These are phyloP conservation scores for Atrina japonica DNA, from an alignment of 2,888 invertebrate species.

Conservation along the genomic window DNA sequence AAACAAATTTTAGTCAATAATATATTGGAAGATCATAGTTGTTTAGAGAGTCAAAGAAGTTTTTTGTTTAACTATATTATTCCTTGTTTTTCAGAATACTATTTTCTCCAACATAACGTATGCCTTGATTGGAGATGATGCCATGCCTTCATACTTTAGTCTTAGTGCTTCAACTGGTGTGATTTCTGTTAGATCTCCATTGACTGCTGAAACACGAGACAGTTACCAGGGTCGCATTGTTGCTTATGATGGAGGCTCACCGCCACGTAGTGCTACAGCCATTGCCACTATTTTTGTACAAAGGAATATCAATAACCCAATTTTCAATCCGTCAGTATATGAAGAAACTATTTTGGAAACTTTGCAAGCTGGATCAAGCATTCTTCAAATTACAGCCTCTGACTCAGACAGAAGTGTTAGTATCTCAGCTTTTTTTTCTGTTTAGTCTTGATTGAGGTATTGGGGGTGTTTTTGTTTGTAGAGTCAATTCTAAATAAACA, in stretches of 20 bases:
- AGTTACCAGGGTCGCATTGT: conserved; percentile 63
- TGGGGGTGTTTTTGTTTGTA: too few species aligned
- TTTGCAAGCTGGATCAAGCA: conserved; percentile 47
- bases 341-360: conserved; percentile 67
- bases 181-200: conserved; percentile 55
- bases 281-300: conserved; percentile 62
- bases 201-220: conserved; percentile 53
- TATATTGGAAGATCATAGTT: too few species aligned
- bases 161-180: conserved; percentile 60
- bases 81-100: conserved; percentile 14
- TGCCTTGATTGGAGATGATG: conserved; percentile 69
- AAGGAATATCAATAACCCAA: conserved; percentile 60
- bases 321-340: conserved; percentile 59
- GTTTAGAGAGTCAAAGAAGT: conserved; percentile 35
- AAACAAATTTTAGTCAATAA: too few species aligned
- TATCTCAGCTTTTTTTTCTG: not conserved
- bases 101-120: conserved; percentile 51
- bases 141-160: conserved; percentile 65
- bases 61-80: too few species aligned
- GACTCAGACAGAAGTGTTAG: conserved; percentile 70
- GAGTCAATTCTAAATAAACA: too few species aligned
- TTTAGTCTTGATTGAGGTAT: too few species aligned
- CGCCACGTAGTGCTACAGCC: conserved; percentile 66
- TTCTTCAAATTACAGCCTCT: conserved; percentile 63
- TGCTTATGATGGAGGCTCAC: conserved; percentile 71